Conservation (phyloP, 2,888 invertebrate genomes). For the Julus scandinavius region DNA sequence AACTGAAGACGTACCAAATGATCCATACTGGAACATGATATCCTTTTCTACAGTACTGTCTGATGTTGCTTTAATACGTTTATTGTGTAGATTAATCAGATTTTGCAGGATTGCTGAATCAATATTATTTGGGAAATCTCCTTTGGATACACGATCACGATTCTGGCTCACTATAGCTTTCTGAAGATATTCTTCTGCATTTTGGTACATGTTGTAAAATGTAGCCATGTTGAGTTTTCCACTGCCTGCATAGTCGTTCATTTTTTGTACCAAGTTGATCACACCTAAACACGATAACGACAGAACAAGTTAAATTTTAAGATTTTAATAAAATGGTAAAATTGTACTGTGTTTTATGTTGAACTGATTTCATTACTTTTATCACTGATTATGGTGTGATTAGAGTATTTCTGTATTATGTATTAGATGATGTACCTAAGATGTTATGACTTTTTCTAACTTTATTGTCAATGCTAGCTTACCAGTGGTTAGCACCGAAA, state of each 20-base stretch:
- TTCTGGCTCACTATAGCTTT: neutral
- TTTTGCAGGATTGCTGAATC: neutral
- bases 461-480: neutral
- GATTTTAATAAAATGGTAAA: too few species aligned
- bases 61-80: neutral
- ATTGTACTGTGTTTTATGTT: too few species aligned
- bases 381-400: too few species aligned
- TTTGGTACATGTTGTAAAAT: neutral
- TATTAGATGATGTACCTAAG: too few species aligned
- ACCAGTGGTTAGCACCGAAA: neutral
- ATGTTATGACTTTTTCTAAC: too few species aligned
- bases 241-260: neutral
- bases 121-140: neutral
- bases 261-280: neutral
- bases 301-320: neutral
- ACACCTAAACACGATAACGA: neutral
- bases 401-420: too few species aligned
- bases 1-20: neutral
- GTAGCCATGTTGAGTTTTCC: neutral
- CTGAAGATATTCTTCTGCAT: conserved; percentile 2
- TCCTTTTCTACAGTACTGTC: neutral
- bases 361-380: too few species aligned
- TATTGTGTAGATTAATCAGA: neutral
- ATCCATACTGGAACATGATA: neutral
- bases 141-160: neutral